Evolutionary conservation across 2,797 vertebrate species (phyloP), one percentile per base, ranked within the genome.

Genomic region (Enteromius unitaeniatus): DNA sequence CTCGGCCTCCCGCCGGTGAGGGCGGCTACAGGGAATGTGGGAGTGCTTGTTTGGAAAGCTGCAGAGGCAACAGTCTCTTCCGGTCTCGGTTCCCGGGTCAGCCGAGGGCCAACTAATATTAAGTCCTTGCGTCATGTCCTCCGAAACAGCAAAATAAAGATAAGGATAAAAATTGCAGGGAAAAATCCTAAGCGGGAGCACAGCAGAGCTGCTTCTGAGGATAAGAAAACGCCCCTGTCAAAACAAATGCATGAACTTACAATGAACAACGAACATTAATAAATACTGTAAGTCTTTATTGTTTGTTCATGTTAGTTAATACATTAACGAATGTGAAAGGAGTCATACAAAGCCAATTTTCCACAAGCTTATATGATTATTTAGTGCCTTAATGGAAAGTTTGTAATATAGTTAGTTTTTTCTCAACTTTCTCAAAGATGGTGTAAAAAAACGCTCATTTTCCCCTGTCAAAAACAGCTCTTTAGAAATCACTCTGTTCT

Each of bases 31-130:
- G 53, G 51, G 81, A 79, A 83, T 84, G 55, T 69, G 68, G 78
- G 84, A 68, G 84, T 37, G 72, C 51, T 62, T 76, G 84, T 70
- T 85, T 81, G 51, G 72, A 81, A 81, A 84, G 60, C 58, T 45
- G 62, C 37, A 75, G 76, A 67, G n/a, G 51, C 79, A 84, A 53
- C 19, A 55, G 62, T 49, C 19, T 69, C 70, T 84, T 87, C 73
- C 83, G 45, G 67, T 53, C 67, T 73, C 21, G 6, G 67, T 68
- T 78, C 72, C 74, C 23, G 60, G 79, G 73, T 76, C 74, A 81
- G 65, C 65, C n/a, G 7, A 67, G 68, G 74, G 82, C 75, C 79
- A 45, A 60, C 67, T 73, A 58, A 87, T 82, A 84, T 73, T 51
- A 70, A 60, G 65, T 40, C 81, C 14, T 53, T 72, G 72, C 42